These are phyloP conservation scores for Drosophila engyochracea DNA, from an alignment of 2,888 invertebrate species.

Conservation along the genomic window DNA sequence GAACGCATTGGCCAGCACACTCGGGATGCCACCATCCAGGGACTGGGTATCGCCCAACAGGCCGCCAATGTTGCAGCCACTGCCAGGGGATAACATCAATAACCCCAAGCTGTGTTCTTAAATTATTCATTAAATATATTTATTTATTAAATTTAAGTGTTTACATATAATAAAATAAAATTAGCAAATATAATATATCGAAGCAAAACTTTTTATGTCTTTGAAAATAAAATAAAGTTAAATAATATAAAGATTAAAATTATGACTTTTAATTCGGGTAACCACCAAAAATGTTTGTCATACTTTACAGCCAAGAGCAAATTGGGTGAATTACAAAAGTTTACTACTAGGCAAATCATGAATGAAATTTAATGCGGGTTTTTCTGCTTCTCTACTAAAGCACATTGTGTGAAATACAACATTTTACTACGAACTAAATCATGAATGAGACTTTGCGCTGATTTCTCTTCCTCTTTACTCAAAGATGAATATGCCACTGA, in stretches of 20 bases:
- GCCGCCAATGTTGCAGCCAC: slow-evolving; percentile 79
- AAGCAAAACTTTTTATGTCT: background rate
- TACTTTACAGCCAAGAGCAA: no score
- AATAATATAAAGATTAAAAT: background rate
- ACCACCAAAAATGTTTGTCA: no score
- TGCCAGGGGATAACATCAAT: slow-evolving; percentile 23
- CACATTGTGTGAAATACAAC: no score
- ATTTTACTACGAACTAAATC: slow-evolving; percentile 22
- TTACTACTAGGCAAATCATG: slow-evolving; percentile 16
- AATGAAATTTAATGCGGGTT: slow-evolving; percentile 25
- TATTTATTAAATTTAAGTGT: background rate
- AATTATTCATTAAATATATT: background rate
- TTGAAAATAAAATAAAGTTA: background rate
- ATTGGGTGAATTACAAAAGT: no score
- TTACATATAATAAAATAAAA: background rate
- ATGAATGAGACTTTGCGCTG: slow-evolving; percentile 17
- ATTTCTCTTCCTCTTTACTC: slow-evolving; percentile 11
- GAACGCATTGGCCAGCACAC: slow-evolving; percentile 30
- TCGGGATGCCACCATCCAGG: slow-evolving; percentile 77
- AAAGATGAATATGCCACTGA: slow-evolving; percentile 29
- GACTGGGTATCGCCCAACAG: slow-evolving; percentile 71
- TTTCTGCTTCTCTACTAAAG: slow-evolving; percentile 11
- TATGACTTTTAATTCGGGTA: background rate
- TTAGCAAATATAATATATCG: accelerated
- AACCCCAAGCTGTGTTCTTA: background rate